Evolutionary conservation across 2,113 vertebrate species (phyloP).

Genomic region (Myxocyprinus asiaticus): DNA sequence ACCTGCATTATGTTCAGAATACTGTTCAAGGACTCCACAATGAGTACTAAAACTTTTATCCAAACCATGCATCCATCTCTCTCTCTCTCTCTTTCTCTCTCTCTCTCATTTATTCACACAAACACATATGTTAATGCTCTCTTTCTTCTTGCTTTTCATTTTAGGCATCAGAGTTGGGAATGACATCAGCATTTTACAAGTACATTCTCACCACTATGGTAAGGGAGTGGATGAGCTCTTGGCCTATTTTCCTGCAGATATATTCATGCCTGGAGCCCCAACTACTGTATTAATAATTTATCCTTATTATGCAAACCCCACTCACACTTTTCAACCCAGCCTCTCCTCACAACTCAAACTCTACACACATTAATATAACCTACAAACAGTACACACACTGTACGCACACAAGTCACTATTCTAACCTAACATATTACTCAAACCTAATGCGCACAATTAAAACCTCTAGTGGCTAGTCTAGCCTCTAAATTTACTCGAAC

Average conservation of each 20-base stretch:
- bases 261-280: constrained; percentile 31
- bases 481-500: not conserved
- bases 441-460: not conserved
- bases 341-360: constrained; percentile 29
- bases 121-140: not conserved
- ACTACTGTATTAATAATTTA: constrained; percentile 34
- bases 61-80: constrained; percentile 4
- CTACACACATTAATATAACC: constrained; percentile 1
- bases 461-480: not conserved
- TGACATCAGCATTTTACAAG: constrained; percentile 91
- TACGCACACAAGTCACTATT: not conserved
- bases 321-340: constrained; percentile 13
- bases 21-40: constrained; percentile 6
- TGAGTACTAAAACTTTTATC: not conserved
- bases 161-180: constrained; percentile 85
- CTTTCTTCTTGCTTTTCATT: constrained; percentile 16
- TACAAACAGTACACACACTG: not conserved
- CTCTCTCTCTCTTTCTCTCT: no score
- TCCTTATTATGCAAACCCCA: constrained; percentile 2
- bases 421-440: not conserved
- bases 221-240: constrained; percentile 58
- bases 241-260: constrained; percentile 22
- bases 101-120: not conserved
- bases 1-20: constrained; percentile 10
- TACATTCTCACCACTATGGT: constrained; percentile 95